A percentile compares a stretch with the other conserved stretches of the same genome.
These are phyloP conservation scores for Axinella damicornis DNA, from an alignment of 37 sponge, comb jelly and placozoan species.

Conservation along the genomic window DNA sequence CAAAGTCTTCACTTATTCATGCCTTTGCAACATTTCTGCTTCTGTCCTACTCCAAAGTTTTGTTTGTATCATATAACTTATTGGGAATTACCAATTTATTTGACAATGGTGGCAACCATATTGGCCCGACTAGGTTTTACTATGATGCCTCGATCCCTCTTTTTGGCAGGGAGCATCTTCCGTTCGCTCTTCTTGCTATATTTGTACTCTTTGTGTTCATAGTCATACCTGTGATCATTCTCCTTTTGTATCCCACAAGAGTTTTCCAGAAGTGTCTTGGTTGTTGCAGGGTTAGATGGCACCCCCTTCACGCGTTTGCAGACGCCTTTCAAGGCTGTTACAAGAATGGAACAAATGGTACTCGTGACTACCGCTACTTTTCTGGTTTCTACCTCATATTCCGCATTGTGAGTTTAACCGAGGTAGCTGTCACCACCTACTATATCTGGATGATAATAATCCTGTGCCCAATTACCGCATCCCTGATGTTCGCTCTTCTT, in stretches of 20 bases:
- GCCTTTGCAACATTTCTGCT: slow-evolving; percentile 67
- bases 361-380: slow-evolving; percentile 33
- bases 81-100: slow-evolving; percentile 13
- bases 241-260: slow-evolving; percentile 29
- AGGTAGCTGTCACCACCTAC: too few species aligned
- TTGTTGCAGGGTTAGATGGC: slow-evolving; percentile 2
- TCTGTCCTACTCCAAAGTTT: slow-evolving; percentile 67
- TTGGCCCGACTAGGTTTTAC: not conserved
- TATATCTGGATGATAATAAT: slow-evolving; percentile 7
- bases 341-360: slow-evolving; percentile 51
- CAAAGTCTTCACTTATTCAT: slow-evolving; percentile 30
- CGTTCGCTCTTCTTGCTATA: slow-evolving; percentile 17
- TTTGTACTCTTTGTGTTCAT: not conserved
- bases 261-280: slow-evolving; percentile 14
- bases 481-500: slow-evolving; percentile 11
- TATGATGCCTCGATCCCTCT: not conserved
- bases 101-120: not conserved
- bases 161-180: slow-evolving; percentile 5
- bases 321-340: slow-evolving; percentile 48
- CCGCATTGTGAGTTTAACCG: not conserved
- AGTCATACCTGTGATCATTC: slow-evolving; percentile 10
- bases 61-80: slow-evolving; percentile 21
- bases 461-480: not conserved
- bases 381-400: slow-evolving; percentile 25
- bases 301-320: slow-evolving; percentile 20